These are phyloP conservation scores for Eidolon helvum DNA, from an alignment of 2,113 vertebrate species.

Conservation along the genomic window DNA sequence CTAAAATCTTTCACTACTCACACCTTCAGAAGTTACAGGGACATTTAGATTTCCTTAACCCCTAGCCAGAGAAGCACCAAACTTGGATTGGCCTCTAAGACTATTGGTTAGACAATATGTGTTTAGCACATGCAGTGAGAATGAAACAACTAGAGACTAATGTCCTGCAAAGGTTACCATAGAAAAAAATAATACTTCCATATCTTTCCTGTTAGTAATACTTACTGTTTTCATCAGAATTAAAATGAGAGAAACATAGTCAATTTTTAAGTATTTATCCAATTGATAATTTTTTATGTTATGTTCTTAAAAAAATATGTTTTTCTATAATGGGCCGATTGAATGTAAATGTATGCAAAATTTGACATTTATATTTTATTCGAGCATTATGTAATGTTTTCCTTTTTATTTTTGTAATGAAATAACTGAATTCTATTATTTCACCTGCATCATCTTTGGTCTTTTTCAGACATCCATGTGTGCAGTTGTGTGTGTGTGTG, in stretches of 20 bases:
- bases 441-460: conserved; percentile 63
- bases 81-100: not conserved
- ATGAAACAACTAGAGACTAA: not conserved
- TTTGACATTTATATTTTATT: conserved; percentile 66
- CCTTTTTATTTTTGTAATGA: conserved; percentile 64
- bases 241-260: not conserved
- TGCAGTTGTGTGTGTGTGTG: not conserved
- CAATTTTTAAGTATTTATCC: not conserved
- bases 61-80: accelerated
- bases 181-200: not conserved
- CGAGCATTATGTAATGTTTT: conserved; percentile 56
- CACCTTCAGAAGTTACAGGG: not conserved
- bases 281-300: not conserved
- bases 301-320: not conserved
- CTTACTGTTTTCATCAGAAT: not conserved
- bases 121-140: not conserved
- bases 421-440: conserved; percentile 38
- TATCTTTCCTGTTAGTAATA: not conserved
- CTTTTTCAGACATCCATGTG: conserved; percentile 50
- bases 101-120: not conserved
- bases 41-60: not conserved
- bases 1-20: not conserved
- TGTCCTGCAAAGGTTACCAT: not conserved
- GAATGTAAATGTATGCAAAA: conserved; percentile 60
- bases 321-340: not conserved